Evolutionary conservation across 2,888 invertebrate genomes (phyloP).

Genomic region (Incurvaria masculella): DNA sequence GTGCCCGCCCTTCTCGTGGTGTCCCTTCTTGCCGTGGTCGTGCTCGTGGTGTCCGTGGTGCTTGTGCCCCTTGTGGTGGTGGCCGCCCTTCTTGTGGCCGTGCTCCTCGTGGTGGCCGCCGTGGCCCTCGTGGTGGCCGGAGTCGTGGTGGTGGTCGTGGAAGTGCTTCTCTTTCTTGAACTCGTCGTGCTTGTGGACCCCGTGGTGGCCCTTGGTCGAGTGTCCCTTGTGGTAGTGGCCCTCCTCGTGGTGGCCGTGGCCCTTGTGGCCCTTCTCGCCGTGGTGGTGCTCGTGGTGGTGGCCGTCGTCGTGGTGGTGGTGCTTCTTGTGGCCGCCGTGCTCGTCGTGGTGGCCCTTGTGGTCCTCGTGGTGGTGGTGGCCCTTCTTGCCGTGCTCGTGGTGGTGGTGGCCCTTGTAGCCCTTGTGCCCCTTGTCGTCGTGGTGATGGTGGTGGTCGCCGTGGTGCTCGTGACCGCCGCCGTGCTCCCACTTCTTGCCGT

Average conservation of each 20-base stretch:
- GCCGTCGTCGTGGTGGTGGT: conserved; percentile 64
- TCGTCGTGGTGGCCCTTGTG: conserved; percentile 62
- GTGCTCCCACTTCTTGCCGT: conserved; percentile 43
- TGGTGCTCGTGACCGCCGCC: conserved; percentile 67
- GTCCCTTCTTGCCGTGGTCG: conserved; percentile 78
- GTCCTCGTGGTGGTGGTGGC: conserved; percentile 69
- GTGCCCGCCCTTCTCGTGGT: conserved; percentile 77
- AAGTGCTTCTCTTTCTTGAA: conserved; percentile 85
- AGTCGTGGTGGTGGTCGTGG: conserved; percentile 79
- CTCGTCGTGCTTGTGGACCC: conserved; percentile 81
- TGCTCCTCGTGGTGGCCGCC: conserved; percentile 76
- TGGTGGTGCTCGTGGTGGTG: conserved; percentile 63
- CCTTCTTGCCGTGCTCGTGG: conserved; percentile 66
- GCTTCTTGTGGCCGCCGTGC: conserved; percentile 63
- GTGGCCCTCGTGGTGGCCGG: conserved; percentile 76
- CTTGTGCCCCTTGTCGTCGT: conserved; percentile 70
- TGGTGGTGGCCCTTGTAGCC: conserved; percentile 67
- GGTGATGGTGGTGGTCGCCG: conserved; percentile 60
- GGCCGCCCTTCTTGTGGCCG: conserved; percentile 77
- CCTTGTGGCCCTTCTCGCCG: conserved; percentile 64
- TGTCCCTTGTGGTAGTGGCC: conserved; percentile 82
- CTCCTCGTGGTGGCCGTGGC: conserved; percentile 49
- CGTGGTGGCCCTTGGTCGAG: conserved; percentile 81
- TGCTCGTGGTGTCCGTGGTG: conserved; percentile 75
- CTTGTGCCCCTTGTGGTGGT: conserved; percentile 76